A percentile compares a stretch with the other conserved stretches of the same genome.
phyloP scores from a whole-genome alignment of 2,888 invertebrate genomes.

The Trichogramma evanescens region DNA sequence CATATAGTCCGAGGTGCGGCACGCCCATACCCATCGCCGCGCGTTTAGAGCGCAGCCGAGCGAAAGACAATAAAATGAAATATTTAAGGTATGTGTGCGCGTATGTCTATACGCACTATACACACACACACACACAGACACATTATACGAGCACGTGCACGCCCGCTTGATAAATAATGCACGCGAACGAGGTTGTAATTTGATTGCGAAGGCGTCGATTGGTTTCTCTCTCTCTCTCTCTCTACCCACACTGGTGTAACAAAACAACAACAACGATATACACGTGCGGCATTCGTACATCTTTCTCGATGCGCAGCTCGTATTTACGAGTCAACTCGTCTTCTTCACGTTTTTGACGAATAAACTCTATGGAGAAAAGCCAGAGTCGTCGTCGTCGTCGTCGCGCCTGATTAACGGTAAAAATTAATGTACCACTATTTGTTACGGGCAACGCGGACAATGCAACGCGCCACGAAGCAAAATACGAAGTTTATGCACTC shows the following conservation, averaged over 20 bases:
- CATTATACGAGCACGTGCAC: not conserved
- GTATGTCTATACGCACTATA: not conserved
- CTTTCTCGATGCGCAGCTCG: too few relatives aligned
- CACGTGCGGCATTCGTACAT: too few relatives aligned
- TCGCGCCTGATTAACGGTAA: too few relatives aligned
- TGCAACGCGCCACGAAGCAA: too few relatives aligned
- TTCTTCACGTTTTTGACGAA: too few relatives aligned
- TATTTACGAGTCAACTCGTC: too few relatives aligned
- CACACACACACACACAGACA: not conserved
- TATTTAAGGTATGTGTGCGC: not conserved
- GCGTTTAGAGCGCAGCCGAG: not conserved
- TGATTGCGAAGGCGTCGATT: conserved; percentile 44
- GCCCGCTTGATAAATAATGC: conserved; percentile 40
- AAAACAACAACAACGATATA: conserved; percentile 7
- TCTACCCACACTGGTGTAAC: conserved; percentile 27
- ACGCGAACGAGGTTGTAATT: conserved; percentile 41
- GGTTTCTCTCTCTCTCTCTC: conserved; percentile 39
- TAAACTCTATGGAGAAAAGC: too few relatives aligned
- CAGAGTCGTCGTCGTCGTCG: too few relatives aligned
- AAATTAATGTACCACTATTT: too few relatives aligned
- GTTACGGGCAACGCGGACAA: too few relatives aligned
- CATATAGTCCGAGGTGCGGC: not conserved
- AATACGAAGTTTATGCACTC: too few relatives aligned
- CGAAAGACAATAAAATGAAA: not conserved
- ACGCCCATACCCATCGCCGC: not conserved